Percentiles rank a stretch among this genome's conserved stretches.
phyloP scores from a whole-genome alignment of 2,888 invertebrate genomes.

The Xanthorhoe spadicearia region DNA sequence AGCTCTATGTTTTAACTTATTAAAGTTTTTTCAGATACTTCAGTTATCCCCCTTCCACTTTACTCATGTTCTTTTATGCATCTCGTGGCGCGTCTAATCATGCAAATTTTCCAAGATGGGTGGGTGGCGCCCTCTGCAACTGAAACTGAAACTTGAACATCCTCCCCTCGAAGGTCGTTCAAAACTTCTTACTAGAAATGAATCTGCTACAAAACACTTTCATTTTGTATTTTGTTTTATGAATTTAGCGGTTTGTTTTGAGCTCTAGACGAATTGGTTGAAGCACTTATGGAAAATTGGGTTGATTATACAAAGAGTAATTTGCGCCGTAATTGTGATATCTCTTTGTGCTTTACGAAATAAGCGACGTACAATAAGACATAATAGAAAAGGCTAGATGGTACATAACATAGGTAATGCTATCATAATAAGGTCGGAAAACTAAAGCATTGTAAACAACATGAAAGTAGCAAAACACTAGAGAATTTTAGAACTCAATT shows the following conservation, averaged over 20 bases:
- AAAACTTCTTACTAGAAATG: constrained; percentile 77
- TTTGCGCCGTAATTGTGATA: not conserved
- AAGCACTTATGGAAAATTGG: constrained; percentile 16
- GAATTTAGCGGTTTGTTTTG: constrained; percentile 39
- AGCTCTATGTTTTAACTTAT: constrained; percentile 36
- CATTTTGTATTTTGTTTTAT: constrained; percentile 60
- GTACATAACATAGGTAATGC: not conserved
- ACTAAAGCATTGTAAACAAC: not conserved
- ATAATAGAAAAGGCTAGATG: no score
- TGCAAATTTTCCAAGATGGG: constrained; percentile 77
- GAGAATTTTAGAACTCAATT: constrained; percentile 26
- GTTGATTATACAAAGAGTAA: not conserved
- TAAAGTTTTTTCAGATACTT: constrained; percentile 39
- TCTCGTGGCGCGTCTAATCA: constrained; percentile 73
- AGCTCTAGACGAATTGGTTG: constrained; percentile 27
- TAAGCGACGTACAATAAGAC: not conserved
- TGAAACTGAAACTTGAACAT: constrained; percentile 76
- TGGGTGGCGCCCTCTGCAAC: constrained; percentile 66
- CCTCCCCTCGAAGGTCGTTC: constrained; percentile 80
- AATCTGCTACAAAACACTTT: constrained; percentile 79
- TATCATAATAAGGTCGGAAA: not conserved
- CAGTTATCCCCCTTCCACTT: constrained; percentile 48
- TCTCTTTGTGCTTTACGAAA: not conserved
- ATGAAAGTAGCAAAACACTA: constrained; percentile 14
- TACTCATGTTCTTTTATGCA: constrained; percentile 60